Conservation (phyloP, 2,113 vertebrate species). For the Mesocricetus auratus region DNA sequence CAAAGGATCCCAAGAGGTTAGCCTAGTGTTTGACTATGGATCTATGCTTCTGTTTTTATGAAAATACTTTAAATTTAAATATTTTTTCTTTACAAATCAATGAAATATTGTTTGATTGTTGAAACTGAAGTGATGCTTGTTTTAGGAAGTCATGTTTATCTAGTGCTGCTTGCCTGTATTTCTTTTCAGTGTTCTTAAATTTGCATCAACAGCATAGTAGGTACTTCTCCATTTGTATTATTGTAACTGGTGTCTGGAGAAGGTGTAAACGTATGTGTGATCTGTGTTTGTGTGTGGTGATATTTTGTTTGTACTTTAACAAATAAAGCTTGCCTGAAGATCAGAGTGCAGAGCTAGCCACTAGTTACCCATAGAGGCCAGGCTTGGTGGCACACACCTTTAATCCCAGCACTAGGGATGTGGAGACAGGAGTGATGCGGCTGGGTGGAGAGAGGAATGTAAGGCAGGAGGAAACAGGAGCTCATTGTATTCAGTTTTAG, state of each 20-base stretch:
- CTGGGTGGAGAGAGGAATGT: too few relatives aligned
- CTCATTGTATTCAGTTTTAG: too few relatives aligned
- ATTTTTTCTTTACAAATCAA: conserved; percentile 23
- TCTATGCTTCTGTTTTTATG: neutral
- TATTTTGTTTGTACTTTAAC: too few relatives aligned
- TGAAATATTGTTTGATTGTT: neutral
- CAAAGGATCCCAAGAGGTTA: neutral
- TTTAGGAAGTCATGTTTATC: neutral
- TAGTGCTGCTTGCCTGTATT: neutral
- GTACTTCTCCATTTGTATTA: conserved; percentile 31
- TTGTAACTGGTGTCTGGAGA: neutral
- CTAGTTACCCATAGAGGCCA: too few relatives aligned
- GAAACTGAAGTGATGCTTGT: neutral
- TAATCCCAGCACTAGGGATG: too few relatives aligned
- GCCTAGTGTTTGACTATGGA: neutral
- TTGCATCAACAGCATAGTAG: conserved; percentile 25
- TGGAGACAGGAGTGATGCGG: too few relatives aligned
- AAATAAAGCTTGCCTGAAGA: too few relatives aligned
- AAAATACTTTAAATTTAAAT: neutral
- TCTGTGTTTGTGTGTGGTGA: neutral
- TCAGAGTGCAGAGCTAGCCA: too few relatives aligned
- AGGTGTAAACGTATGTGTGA: neutral
- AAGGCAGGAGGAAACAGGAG: too few relatives aligned
- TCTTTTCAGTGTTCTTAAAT: neutral
- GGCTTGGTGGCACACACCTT: too few relatives aligned